phyloP scores from a whole-genome alignment of 2,888 invertebrate species.

The Agonopterix heracliana region DNA sequence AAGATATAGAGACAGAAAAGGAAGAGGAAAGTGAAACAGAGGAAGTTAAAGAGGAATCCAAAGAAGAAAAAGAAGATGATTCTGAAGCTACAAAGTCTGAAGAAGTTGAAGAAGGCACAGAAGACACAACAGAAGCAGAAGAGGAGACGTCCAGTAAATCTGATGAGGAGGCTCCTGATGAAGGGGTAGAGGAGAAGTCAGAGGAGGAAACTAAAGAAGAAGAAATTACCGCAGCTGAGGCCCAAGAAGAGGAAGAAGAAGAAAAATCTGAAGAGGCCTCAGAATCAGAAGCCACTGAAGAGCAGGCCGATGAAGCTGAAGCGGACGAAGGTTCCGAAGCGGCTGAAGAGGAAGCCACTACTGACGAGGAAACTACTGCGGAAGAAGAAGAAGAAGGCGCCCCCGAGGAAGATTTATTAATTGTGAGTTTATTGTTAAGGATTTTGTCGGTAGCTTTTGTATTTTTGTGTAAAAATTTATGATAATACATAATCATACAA shows the following conservation, averaged over 20 bases:
- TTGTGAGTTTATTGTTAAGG: neutral
- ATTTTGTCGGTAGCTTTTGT: neutral
- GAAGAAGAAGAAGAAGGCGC: conserved; percentile 61
- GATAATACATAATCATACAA: neutral
- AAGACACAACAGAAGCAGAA: conserved; percentile 27
- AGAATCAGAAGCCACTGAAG: conserved; percentile 23
- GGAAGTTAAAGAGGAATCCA: conserved; percentile 34
- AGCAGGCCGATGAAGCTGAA: conserved; percentile 18
- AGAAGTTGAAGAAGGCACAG: conserved; percentile 34
- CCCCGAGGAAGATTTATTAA: conserved; percentile 77
- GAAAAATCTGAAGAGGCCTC: conserved; percentile 25
- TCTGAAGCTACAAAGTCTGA: conserved; percentile 29
- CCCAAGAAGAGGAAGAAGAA: conserved; percentile 26
- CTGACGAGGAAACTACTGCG: conserved; percentile 27
- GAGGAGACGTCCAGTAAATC: conserved; percentile 23
- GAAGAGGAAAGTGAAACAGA: conserved; percentile 30
- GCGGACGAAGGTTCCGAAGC: conserved; percentile 18
- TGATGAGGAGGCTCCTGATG: conserved; percentile 31
- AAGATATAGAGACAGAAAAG: conserved; percentile 29
- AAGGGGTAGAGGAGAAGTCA: conserved; percentile 37
- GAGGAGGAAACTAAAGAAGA: conserved; percentile 22
- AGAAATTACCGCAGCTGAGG: conserved; percentile 14
- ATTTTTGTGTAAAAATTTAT: neutral
- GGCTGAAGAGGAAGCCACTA: conserved; percentile 34
- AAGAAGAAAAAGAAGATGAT: conserved; percentile 32